These are phyloP conservation scores for Caenorhabditis sinica DNA, from an alignment of 2,888 invertebrate genomes.

Conservation along the genomic window DNA sequence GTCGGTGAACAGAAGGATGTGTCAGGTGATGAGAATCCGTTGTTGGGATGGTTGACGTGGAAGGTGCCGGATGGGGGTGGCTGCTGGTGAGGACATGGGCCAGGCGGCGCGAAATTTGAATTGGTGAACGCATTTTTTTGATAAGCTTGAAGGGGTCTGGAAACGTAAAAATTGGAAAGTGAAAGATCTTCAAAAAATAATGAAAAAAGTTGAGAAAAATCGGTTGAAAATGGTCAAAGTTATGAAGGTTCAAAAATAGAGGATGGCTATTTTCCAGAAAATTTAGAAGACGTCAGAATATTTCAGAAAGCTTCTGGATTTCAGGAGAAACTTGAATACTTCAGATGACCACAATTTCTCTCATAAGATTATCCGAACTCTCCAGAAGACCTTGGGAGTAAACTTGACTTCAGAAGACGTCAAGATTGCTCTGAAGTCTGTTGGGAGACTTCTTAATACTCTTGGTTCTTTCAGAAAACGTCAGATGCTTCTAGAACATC, in stretches of 20 bases:
- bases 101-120: conserved; percentile 41
- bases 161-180: neutral
- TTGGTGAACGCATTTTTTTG: conserved; percentile 52
- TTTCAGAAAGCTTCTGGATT: too few relatives aligned
- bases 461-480: too few relatives aligned
- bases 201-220: neutral
- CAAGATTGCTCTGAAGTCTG: neutral
- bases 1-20: conserved; percentile 48
- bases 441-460: neutral
- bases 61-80: conserved; percentile 19
- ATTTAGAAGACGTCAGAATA: neutral
- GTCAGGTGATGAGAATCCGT: conserved; percentile 44
- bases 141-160: neutral
- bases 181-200: neutral
- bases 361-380: neutral
- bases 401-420: neutral
- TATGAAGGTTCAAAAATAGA: neutral
- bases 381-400: neutral
- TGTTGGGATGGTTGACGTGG: conserved; percentile 18
- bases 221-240: too few relatives aligned
- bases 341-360: too few relatives aligned
- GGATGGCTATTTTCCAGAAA: neutral
- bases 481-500: too few relatives aligned
- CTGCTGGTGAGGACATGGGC: conserved; percentile 49
- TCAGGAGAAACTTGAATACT: too few relatives aligned